phyloP scores from a whole-genome alignment of 2,888 invertebrate genomes.

The Pollenia angustigena region DNA sequence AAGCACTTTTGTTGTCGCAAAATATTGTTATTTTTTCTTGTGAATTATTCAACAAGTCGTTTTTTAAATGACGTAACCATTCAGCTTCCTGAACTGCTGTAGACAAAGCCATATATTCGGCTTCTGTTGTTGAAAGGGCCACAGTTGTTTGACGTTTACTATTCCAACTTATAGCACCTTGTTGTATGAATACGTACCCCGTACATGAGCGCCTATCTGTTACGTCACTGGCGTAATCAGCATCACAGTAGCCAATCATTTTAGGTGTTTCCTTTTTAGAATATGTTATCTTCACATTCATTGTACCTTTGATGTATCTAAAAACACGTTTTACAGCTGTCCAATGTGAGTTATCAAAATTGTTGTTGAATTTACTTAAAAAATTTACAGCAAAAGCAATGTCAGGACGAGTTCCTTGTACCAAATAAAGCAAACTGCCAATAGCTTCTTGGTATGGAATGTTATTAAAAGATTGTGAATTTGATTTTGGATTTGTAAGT shows the following conservation, averaged over 20 bases:
- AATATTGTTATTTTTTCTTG: no score
- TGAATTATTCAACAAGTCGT: background rate
- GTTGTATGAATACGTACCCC: slow-evolving; percentile 61
- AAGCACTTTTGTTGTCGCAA: no score
- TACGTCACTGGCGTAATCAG: slow-evolving; percentile 63
- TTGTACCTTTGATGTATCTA: background rate
- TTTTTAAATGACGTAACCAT: slow-evolving; percentile 10
- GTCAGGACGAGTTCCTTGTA: slow-evolving; percentile 4
- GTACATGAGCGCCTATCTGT: slow-evolving; percentile 61
- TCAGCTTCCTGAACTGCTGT: slow-evolving; percentile 63
- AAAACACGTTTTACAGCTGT: no score
- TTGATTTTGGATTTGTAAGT: background rate
- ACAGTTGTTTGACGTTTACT: slow-evolving; percentile 67
- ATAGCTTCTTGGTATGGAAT: background rate
- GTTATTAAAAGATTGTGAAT: no score
- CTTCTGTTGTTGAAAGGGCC: slow-evolving; percentile 69
- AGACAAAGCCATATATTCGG: slow-evolving; percentile 68
- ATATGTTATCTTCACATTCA: background rate
- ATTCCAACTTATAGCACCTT: slow-evolving; percentile 68
- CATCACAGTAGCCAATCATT: slow-evolving; percentile 55
- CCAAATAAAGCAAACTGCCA: slow-evolving; percentile 6
- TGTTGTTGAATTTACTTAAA: no score
- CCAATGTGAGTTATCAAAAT: no score
- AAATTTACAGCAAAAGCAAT: background rate
- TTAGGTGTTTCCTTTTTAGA: background rate